Percentiles rank a stretch among this genome's conserved stretches.
phyloP scores from a whole-genome alignment of 2,888 invertebrate species.

The Matsumyia berberina region DNA sequence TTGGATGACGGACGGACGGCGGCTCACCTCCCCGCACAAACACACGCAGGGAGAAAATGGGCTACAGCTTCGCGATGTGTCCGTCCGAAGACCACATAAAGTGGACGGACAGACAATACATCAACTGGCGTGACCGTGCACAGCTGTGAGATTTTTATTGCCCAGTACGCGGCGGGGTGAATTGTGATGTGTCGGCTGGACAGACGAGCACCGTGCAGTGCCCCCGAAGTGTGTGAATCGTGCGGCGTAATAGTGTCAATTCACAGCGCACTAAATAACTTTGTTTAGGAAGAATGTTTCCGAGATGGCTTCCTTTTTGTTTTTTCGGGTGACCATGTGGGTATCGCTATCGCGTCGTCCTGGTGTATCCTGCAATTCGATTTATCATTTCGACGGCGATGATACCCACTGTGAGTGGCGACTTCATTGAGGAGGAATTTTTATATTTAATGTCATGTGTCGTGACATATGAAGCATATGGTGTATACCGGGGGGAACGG shows the following conservation, averaged over 20 bases:
- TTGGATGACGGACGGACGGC: constrained; percentile 24
- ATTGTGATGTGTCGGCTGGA: constrained; percentile 43
- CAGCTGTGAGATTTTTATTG: constrained; percentile 76
- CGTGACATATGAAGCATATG: constrained; percentile 57
- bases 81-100: constrained; percentile 40
- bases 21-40: neutral
- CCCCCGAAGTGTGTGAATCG: constrained; percentile 70
- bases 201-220: constrained; percentile 14
- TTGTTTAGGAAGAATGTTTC: constrained; percentile 33
- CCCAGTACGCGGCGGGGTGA: constrained; percentile 53
- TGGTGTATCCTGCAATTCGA: constrained; percentile 52
- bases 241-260: constrained; percentile 72
- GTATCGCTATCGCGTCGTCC: constrained; percentile 14
- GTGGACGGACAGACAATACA: constrained; percentile 74
- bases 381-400: constrained; percentile 64
- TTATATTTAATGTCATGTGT: constrained; percentile 57
- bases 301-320: constrained; percentile 5
- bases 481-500: neutral
- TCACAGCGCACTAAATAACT: constrained; percentile 65
- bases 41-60: constrained; percentile 2
- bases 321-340: constrained; percentile 47
- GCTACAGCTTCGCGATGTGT: constrained; percentile 37
- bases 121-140: constrained; percentile 77
- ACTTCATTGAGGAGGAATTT: constrained; percentile 46
- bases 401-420: constrained; percentile 48